Conservation (phyloP, 2,113 vertebrate species). For the Pristiophorus japonicus region DNA sequence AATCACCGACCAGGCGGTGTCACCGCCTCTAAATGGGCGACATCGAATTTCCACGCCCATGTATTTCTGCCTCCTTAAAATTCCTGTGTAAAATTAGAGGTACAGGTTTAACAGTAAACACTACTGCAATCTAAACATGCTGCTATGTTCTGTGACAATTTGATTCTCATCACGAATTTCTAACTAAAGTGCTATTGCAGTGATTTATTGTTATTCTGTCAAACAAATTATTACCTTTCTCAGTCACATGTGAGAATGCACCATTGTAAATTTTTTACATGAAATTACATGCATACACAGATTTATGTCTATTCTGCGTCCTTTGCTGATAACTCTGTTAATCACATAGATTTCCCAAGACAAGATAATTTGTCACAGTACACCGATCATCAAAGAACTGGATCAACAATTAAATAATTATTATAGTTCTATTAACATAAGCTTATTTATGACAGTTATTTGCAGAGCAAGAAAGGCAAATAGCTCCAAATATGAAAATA, state of each 20-base stretch:
- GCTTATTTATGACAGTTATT: neutral
- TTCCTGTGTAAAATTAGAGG: neutral
- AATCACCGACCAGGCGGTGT: too few species aligned
- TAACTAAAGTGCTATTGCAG: neutral
- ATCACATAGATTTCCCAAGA: neutral
- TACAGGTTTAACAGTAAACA: neutral
- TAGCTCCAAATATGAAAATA: neutral
- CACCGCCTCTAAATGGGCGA: too few species aligned
- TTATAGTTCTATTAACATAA: neutral
- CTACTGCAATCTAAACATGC: neutral
- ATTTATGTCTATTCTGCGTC: conserved; percentile 3
- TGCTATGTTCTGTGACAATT: neutral
- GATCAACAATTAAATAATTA: neutral
- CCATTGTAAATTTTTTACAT: neutral
- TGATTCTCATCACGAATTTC: neutral
- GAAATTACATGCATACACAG: neutral
- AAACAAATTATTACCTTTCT: conserved; percentile 19
- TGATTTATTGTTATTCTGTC: neutral
- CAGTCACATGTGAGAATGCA: neutral
- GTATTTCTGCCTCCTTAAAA: neutral
- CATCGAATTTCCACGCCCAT: too few species aligned
- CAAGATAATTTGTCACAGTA: neutral
- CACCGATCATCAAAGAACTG: neutral
- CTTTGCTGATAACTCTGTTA: neutral
- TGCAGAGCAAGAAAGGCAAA: neutral